Conservation (phyloP, 92 coral and sea anemone genomes). For the Parazoanthus atlanticus region DNA sequence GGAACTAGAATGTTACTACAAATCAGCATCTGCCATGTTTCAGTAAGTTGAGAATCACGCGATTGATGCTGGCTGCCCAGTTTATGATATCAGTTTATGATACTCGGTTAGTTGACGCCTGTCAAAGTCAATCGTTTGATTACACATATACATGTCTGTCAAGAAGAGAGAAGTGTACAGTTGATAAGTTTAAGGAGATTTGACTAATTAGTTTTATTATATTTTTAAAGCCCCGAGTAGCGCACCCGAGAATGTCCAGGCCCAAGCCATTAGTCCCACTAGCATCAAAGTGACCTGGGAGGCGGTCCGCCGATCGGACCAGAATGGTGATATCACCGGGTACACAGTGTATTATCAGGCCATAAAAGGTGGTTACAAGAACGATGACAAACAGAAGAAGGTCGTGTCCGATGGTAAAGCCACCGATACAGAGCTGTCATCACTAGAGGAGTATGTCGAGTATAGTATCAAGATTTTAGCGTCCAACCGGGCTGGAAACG, state of each 20-base stretch:
- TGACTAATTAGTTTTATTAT: no score
- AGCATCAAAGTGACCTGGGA: conserved; percentile 5
- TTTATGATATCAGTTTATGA: no score
- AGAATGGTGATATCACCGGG: not conserved
- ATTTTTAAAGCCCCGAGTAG: not conserved
- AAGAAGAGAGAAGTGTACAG: no score
- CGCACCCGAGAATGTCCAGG: conserved; percentile 2
- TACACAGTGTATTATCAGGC: not conserved
- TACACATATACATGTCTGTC: no score
- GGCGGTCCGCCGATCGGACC: not conserved
- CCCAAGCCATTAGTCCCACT: not conserved
- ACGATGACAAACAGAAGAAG: not conserved
- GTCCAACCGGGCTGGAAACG: not conserved
- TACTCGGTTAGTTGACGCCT: not conserved
- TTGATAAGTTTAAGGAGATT: no score
- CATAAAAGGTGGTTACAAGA: not conserved
- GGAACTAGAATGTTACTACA: no score
- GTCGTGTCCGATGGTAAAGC: not conserved
- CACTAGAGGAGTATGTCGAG: not conserved
- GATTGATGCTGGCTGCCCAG: not conserved
- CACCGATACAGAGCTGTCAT: not conserved
- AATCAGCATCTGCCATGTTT: no score
- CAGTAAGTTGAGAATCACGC: no score
- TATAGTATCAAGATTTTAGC: not conserved
- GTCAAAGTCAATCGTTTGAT: not conserved